These are phyloP conservation scores for Montipora efflorescens DNA, from an alignment of 64 coral and sea anemone genomes.

Conservation along the genomic window DNA sequence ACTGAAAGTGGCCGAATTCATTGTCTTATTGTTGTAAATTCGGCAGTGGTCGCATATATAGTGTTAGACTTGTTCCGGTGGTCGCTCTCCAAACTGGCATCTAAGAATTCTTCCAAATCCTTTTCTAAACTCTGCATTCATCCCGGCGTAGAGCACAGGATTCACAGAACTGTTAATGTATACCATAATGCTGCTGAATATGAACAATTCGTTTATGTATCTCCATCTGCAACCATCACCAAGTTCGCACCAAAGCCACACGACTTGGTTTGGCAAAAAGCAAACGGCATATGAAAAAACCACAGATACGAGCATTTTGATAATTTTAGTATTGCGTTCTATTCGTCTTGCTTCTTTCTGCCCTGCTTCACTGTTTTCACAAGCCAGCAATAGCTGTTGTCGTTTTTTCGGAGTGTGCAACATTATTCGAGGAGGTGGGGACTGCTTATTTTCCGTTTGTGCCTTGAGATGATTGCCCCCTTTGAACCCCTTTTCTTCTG, in stretches of 20 bases:
- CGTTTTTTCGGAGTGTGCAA: not conserved
- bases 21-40: too few species aligned
- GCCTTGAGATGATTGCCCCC: not conserved
- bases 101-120: conserved; percentile 74
- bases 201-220: conserved; percentile 41
- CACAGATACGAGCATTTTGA: conserved; percentile 87
- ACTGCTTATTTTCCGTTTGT: not conserved
- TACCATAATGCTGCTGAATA: conserved; percentile 82
- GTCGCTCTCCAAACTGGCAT: conserved; percentile 11
- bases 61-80: not conserved
- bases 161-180: conserved; percentile 91
- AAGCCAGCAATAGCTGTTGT: not conserved
- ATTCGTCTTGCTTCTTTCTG: conserved; percentile 76
- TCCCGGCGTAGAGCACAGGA: conserved; percentile 87
- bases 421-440: not conserved
- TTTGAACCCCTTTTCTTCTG: not conserved
- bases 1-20: too few species aligned
- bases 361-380: not conserved
- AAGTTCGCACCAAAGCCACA: conserved; percentile 90
- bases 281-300: conserved; percentile 80
- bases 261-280: conserved; percentile 84
- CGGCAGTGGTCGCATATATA: not conserved
- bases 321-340: conserved; percentile 84
- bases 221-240: conserved; percentile 61
- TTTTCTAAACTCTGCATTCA: conserved; percentile 92